Percentiles rank a stretch among this genome's conserved stretches.
Evolutionary conservation across 2,888 invertebrate species (phyloP).

Genomic region (Hipparchia semele): DNA sequence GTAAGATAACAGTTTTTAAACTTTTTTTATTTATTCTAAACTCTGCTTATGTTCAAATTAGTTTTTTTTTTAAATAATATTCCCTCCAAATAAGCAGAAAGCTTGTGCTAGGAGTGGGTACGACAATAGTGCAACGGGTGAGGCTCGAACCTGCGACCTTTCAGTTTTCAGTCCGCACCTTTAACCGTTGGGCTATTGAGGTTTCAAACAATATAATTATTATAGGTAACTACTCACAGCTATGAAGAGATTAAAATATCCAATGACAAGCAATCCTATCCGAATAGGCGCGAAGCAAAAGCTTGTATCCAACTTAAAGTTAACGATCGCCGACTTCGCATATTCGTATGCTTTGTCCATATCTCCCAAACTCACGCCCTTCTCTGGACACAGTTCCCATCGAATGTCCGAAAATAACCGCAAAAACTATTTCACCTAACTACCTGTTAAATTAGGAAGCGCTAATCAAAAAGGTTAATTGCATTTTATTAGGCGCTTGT

Average conservation of each 20-base stretch:
- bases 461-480: slow-evolving; percentile 61
- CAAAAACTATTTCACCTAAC: slow-evolving; percentile 43
- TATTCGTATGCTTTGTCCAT: slow-evolving; percentile 58
- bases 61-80: too few relatives aligned
- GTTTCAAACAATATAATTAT: too few relatives aligned
- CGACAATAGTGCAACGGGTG: too few relatives aligned
- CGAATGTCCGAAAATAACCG: slow-evolving; percentile 46
- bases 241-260: slow-evolving; percentile 56
- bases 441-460: slow-evolving; percentile 63
- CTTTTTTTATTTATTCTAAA: too few relatives aligned
- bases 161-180: too few relatives aligned
- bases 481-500: slow-evolving; percentile 34
- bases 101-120: too few relatives aligned
- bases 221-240: slow-evolving; percentile 53
- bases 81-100: too few relatives aligned
- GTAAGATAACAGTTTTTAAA: too few relatives aligned
- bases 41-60: too few relatives aligned
- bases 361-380: slow-evolving; percentile 13
- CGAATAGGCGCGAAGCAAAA: slow-evolving; percentile 62
- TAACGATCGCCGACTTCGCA: slow-evolving; percentile 51
- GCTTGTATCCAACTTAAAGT: slow-evolving; percentile 59
- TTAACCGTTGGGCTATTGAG: too few relatives aligned
- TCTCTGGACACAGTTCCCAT: slow-evolving; percentile 7
- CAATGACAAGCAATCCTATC: slow-evolving; percentile 57
- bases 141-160: too few relatives aligned